Evolutionary conservation across 2,888 invertebrate species (phyloP), one percentile per base, ranked within the genome.

Genomic region (Drosophila cognata): DNA sequence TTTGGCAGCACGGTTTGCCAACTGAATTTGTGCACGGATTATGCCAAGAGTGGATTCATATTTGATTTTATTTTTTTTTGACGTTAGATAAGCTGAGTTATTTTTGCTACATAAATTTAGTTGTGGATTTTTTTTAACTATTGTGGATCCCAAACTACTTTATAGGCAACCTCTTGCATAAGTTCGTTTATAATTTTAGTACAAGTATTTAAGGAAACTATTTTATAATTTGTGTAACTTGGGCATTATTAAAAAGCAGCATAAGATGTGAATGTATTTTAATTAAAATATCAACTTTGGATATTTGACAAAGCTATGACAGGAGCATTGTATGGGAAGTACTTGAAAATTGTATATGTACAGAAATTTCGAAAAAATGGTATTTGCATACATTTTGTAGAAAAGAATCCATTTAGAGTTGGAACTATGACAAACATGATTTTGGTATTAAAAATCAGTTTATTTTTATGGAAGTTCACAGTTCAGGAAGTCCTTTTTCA

Each of bases 1-100:
- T 70, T 77, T 70, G 63, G 46, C 74, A 43, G 52, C 64, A 43
- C 25, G 28, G 31, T 50, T 65, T 62, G 60, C 55, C 62, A 78
- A 64, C 53, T 59, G 48, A 51, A 56, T 61, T 61, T 56, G 33
- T 21, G 18, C 10, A n/a, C 11, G 43, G 43, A 71, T 65, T 65
- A 58, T 31, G 48, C n/a, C 13, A n/a, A 36, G 25, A 67, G 58
- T 38, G 38, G 25, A 48, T 52, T 56, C 35, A 21, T 33, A 16
- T 33, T 33, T 21, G 7, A 25, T 52, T n/a, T 7, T 16, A 21
- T 21, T 36, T 25, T 5, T 18, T n/a, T 4, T 13, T 48, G 35
- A 18, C 35, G 55, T 55, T 28, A 38, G 38, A 10, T 50, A 25
- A 59, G 56, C 7, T 55, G 33, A 35, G 25, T 38, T n/a, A 4